phyloP scores from a whole-genome alignment of 2,888 invertebrate species.

The Tanaodytes sp. region DNA sequence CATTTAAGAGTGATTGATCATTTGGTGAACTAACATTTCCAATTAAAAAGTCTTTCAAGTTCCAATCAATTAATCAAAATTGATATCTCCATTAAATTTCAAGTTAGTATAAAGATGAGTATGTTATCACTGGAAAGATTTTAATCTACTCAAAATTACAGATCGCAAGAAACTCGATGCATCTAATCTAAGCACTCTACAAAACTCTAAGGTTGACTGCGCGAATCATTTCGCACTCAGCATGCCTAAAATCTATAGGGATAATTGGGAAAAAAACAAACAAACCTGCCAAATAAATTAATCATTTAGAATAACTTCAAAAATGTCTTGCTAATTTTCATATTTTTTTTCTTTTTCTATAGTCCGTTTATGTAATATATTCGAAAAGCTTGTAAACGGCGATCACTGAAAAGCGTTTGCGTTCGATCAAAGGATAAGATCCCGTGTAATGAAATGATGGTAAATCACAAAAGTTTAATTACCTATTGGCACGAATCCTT shows the following conservation, averaged over 20 bases:
- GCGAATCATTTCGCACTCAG: conserved; percentile 18
- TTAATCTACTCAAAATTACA: conserved; percentile 15
- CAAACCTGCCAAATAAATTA: conserved; percentile 30
- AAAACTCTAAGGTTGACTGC: conserved; percentile 1
- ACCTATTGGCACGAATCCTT: conserved; percentile 50
- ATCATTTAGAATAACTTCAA: too few species aligned
- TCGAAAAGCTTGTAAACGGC: too few species aligned
- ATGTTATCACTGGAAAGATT: conserved; percentile 16
- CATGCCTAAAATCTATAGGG: conserved; percentile 38
- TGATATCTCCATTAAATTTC: neutral
- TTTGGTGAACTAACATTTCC: neutral
- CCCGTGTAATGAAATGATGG: too few species aligned
- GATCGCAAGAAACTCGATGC: conserved; percentile 21
- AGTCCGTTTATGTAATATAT: too few species aligned
- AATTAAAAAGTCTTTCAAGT: neutral
- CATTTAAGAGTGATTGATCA: too few species aligned
- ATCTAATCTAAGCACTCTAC: conserved; percentile 36
- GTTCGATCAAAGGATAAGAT: too few species aligned
- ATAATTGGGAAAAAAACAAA: conserved; percentile 23
- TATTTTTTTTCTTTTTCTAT: too few species aligned
- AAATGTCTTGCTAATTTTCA: too few species aligned
- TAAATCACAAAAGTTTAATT: conserved; percentile 39
- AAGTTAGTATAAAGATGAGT: conserved; percentile 20
- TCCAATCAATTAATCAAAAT: neutral
- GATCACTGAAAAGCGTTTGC: too few species aligned